Conservation (phyloP, 1,140 invertebrate species). For the Aphis gossypii region DNA sequence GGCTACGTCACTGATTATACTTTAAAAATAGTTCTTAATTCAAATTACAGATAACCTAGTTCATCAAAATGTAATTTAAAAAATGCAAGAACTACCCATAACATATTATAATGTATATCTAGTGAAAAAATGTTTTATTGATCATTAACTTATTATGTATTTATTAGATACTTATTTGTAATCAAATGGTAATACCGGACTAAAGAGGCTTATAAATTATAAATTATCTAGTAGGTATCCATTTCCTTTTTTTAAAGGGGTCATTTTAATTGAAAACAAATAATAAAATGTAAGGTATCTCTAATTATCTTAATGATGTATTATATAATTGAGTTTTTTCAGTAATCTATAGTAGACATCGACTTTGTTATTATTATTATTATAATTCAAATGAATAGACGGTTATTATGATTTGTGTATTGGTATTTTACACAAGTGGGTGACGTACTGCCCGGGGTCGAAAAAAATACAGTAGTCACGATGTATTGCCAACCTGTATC, state of each 20-base stretch:
- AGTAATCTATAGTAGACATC: background rate
- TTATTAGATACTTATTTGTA: background rate
- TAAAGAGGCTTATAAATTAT: too few relatives aligned
- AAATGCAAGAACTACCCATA: background rate
- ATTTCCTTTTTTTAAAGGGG: background rate
- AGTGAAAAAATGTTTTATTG: background rate
- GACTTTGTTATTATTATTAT: background rate
- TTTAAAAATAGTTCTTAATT: background rate
- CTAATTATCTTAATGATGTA: background rate
- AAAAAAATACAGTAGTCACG: slow-evolving; percentile 53
- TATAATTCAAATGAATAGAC: background rate
- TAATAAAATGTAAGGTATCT: background rate
- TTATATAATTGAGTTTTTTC: background rate
- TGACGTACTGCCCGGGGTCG: background rate
- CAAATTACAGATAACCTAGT: background rate
- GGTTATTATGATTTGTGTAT: background rate
- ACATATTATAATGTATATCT: background rate
- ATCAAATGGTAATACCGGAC: background rate
- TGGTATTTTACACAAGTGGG: slow-evolving; percentile 20
- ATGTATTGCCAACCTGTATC: background rate
- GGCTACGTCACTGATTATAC: background rate
- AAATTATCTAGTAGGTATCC: too few relatives aligned
- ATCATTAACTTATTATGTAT: background rate
- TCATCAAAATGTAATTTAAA: background rate
- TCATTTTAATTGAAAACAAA: background rate